phyloP scores from a whole-genome alignment of 2,797 vertebrate genomes.

The Sylvia borin region DNA sequence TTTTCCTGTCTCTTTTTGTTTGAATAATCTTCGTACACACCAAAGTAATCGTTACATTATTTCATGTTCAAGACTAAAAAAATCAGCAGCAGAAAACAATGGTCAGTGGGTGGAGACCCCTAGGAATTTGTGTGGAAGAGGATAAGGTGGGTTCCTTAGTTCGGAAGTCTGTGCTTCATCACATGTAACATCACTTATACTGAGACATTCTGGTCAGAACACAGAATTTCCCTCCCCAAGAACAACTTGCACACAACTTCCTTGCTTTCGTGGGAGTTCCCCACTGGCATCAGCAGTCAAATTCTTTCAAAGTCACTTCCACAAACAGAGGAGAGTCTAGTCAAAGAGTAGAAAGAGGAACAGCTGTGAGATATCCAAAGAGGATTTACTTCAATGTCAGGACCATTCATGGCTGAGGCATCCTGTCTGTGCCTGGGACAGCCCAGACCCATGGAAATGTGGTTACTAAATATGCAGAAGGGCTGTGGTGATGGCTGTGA shows the following conservation, averaged over 20 bases:
- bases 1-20: slow-evolving; percentile 31
- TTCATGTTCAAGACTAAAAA: not conserved
- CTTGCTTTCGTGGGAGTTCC: slow-evolving; percentile 29
- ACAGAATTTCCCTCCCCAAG: not conserved
- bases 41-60: not conserved
- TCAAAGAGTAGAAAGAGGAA: not conserved
- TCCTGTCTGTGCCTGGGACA: not conserved
- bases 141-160: not conserved
- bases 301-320: slow-evolving; percentile 42
- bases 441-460: not conserved
- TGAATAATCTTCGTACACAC: not conserved
- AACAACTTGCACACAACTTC: not conserved
- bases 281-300: not conserved
- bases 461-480: not conserved
- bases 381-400: not conserved
- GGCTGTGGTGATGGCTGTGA: not conserved
- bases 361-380: slow-evolving; percentile 7
- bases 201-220: not conserved
- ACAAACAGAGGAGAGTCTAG: not conserved
- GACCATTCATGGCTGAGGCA: not conserved
- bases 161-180: not conserved
- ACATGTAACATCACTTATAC: not conserved
- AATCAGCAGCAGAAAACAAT: not conserved
- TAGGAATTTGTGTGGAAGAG: slow-evolving; percentile 7
- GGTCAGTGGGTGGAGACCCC: not conserved